Base-by-base conservation (phyloP, 2,888 invertebrate genomes). In the Drosophila barbarae region DNA sequence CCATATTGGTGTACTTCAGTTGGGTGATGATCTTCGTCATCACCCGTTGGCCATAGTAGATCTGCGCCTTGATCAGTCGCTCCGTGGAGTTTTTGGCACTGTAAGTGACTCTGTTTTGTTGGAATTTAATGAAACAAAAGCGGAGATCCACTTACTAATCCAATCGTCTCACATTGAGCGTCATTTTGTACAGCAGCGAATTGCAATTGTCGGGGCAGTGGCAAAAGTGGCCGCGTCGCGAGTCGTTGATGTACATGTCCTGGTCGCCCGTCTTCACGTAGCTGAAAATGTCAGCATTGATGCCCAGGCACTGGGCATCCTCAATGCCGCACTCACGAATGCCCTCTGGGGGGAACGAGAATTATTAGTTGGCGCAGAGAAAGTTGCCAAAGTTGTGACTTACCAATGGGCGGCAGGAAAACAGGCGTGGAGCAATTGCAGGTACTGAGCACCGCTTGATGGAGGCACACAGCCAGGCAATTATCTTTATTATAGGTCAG, bases 11-110 rank as follows among this genome's bases (percentile, higher is more conserved):
- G 56, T 88, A 87, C 36, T 87, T 86, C 3, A 89, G 71, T 28
- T 88, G 89, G 0, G 89, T 89, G 38, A 87, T 76, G 59, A 90
- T 90, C 47, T 88, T 88, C 39, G 88, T 88, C 57, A 90, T 82
- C 12, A 87, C 86, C 3, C 86, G 81, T 36, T 87, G 83, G 30
- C 86, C 84, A 65, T 87, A 90, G 65, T 87, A 88, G 12, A 90
- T 79, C 52, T 90, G 89, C 1, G 74, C 69, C 13, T 61, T 70
- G 1, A 86, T 87, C 8, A 64, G 44, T 2, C 21, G 68, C 6
- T 52, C 42, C 1, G 74, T 60, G 0, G 46, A 21, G 47, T 77
- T 76, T 10, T 53, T 59, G 2, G 36, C 15, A n/a, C 69, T 72
- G 9, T 28, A 32, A 26, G 3, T 5, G 3, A 42, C 1, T 13